A percentile compares a stretch with the other conserved stretches of the same genome.
phyloP scores from a whole-genome alignment of 2,797 vertebrate species.

The Esox lucius region DNA sequence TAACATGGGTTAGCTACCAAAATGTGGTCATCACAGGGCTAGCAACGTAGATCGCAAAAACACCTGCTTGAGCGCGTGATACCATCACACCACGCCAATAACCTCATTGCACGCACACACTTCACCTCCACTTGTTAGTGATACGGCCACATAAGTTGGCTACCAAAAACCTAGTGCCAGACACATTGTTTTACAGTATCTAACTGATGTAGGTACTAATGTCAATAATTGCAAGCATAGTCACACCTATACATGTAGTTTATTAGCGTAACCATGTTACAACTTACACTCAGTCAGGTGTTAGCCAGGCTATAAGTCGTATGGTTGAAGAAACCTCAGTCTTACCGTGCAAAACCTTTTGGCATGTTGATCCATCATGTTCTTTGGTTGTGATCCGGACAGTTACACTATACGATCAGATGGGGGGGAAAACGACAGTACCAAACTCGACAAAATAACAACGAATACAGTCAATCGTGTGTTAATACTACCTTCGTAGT shows the following conservation, averaged over 20 bases:
- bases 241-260: neutral
- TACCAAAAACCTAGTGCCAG: neutral
- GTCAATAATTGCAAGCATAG: neutral
- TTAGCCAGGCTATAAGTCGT: no score
- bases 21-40: neutral
- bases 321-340: neutral
- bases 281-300: no score
- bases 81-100: neutral
- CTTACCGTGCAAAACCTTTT: slow-evolving; percentile 39
- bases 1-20: neutral
- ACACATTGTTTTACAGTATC: neutral
- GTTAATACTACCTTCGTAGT: neutral
- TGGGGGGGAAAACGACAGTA: neutral
- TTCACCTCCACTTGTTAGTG: neutral
- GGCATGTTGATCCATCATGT: slow-evolving; percentile 46
- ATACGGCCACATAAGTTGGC: neutral
- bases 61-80: slow-evolving; percentile 15
- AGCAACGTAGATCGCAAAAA: neutral
- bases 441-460: neutral
- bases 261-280: neutral
- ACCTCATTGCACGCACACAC: neutral
- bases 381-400: slow-evolving; percentile 21
- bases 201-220: neutral
- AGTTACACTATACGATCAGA: neutral
- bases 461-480: neutral